Conservation (phyloP, 2,888 invertebrate species). For the Drosophila sordidula region DNA sequence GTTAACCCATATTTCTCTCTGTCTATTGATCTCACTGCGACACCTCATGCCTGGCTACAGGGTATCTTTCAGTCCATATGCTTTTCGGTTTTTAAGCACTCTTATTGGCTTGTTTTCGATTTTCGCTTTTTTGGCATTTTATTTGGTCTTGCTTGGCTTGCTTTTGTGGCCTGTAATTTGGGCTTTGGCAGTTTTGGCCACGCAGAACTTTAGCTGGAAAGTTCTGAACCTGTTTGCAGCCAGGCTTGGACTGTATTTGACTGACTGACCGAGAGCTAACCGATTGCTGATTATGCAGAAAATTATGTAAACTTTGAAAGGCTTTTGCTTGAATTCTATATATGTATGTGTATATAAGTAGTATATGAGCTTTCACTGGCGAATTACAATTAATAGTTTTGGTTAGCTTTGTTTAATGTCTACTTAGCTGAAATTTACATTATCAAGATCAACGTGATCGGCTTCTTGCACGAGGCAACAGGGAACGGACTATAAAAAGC, state of each 20-base stretch:
- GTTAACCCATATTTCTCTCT: background rate
- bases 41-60: background rate
- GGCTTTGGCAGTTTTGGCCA: conserved; percentile 16
- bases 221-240: conserved; percentile 33
- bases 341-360: background rate
- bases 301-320: conserved; percentile 9
- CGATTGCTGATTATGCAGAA: conserved; percentile 28
- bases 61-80: conserved; percentile 1
- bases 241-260: conserved; percentile 37
- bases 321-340: background rate
- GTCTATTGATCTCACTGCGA: no score
- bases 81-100: background rate
- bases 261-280: conserved; percentile 58
- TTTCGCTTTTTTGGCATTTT: conserved; percentile 65
- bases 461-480: background rate
- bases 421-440: background rate
- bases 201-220: conserved; percentile 20
- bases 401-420: background rate
- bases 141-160: conserved; percentile 19
- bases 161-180: conserved; percentile 28
- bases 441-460: conserved; percentile 1
- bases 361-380: background rate
- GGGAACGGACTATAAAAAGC: background rate
- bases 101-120: conserved; percentile 31
- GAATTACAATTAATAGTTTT: background rate